phyloP scores from a whole-genome alignment of 2,888 invertebrate genomes.

The Drosophila prolongata region DNA sequence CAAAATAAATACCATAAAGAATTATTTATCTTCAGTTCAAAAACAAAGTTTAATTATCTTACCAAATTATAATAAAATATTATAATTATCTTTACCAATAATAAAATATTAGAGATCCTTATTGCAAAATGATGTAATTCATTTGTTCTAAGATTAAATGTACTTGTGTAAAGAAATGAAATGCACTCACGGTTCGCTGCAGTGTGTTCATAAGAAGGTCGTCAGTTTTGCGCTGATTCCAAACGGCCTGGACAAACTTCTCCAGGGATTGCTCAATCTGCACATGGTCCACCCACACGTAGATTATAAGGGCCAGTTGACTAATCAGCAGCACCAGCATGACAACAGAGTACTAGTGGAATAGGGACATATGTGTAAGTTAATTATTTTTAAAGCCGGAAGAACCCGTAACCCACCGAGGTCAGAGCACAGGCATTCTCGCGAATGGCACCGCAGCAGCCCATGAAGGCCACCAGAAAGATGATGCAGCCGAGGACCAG shows the following conservation, averaged over 20 bases:
- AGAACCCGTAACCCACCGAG: constrained; percentile 86
- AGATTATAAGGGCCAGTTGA: constrained; percentile 89
- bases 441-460: constrained; percentile 94
- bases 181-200: constrained; percentile 70
- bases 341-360: constrained; percentile 89
- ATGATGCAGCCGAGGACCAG: constrained; percentile 89
- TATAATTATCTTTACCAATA: too few species aligned
- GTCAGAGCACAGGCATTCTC: constrained; percentile 94
- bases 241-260: constrained; percentile 85
- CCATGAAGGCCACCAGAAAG: constrained; percentile 93
- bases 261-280: constrained; percentile 86
- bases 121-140: too few species aligned
- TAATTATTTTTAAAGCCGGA: not conserved
- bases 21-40: too few species aligned
- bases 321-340: constrained; percentile 89
- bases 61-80: too few species aligned
- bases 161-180: too few species aligned
- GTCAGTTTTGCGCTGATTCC: constrained; percentile 70
- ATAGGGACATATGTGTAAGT: not conserved
- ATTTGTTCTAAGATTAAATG: too few species aligned
- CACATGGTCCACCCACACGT: constrained; percentile 88
- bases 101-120: too few species aligned
- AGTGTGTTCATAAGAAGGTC: constrained; percentile 73
- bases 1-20: too few species aligned
- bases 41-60: too few species aligned